Percentiles rank a stretch among this genome's conserved stretches.
These are phyloP conservation scores for Hydropotes inermis DNA, from an alignment of 2,113 vertebrate species.

Conservation along the genomic window DNA sequence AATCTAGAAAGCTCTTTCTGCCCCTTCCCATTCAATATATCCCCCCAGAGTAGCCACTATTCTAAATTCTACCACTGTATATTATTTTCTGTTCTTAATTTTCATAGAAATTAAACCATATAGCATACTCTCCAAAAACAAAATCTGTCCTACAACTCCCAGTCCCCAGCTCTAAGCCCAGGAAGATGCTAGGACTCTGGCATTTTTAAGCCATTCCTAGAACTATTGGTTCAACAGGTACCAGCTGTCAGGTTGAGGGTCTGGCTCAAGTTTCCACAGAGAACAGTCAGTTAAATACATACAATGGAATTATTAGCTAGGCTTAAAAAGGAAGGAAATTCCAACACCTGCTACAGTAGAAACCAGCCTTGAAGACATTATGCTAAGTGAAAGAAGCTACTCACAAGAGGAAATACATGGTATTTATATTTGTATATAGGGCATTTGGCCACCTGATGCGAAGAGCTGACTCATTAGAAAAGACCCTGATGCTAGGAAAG, in stretches of 20 bases:
- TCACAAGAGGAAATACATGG: not conserved
- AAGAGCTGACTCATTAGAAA: not conserved
- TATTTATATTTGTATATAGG: not conserved
- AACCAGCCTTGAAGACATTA: not conserved
- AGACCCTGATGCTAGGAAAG: not conserved
- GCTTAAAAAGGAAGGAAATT: not conserved
- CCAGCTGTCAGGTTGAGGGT: not conserved
- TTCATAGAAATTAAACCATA: not conserved
- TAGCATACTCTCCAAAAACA: not conserved
- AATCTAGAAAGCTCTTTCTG: not conserved
- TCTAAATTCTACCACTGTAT: not conserved
- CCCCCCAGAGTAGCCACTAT: no score
- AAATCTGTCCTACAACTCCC: not conserved
- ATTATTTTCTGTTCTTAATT: not conserved
- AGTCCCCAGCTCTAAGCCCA: not conserved
- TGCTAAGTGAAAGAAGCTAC: not conserved
- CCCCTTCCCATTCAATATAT: not conserved
- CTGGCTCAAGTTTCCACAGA: not conserved
- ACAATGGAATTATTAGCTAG: not conserved
- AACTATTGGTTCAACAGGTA: not conserved
- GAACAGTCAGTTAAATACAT: not conserved
- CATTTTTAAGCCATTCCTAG: not conserved
- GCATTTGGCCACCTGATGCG: not conserved
- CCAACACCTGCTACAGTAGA: not conserved
- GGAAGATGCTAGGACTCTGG: not conserved